Percentiles rank a stretch among this genome's conserved stretches.
Evolutionary conservation across 2,888 invertebrate species (phyloP).

Genomic region (Erannis defoliaria): DNA sequence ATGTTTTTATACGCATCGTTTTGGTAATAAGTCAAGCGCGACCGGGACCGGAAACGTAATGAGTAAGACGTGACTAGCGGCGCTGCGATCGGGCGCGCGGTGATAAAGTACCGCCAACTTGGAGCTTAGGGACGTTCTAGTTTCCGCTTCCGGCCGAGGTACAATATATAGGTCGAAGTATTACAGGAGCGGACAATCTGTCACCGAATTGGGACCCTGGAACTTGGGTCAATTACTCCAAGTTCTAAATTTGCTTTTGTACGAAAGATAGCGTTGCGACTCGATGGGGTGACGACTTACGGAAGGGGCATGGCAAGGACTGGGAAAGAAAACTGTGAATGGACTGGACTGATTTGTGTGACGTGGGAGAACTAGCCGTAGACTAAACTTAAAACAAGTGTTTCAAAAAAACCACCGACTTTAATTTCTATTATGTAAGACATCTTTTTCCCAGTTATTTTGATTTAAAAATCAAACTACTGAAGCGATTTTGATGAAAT

Average conservation of each 20-base stretch:
- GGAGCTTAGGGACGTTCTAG: slow-evolving; percentile 26
- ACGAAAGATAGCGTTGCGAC: background rate
- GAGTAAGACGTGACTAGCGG: slow-evolving; percentile 45
- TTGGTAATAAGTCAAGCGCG: slow-evolving; percentile 38
- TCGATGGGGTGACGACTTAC: background rate
- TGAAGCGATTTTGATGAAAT: too few relatives aligned
- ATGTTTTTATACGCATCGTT: background rate
- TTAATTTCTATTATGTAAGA: too few relatives aligned
- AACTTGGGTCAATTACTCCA: slow-evolving; percentile 15
- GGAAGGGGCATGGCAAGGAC: background rate
- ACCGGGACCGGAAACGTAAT: slow-evolving; percentile 42
- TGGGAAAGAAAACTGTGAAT: background rate
- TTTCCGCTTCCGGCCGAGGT: slow-evolving; percentile 21
- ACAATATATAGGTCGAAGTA: slow-evolving; percentile 20
- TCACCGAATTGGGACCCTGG: slow-evolving; percentile 8
- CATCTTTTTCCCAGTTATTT: too few relatives aligned
- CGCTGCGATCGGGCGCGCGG: slow-evolving; percentile 32
- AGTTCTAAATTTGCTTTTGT: slow-evolving; percentile 16
- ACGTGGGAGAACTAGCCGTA: too few relatives aligned
- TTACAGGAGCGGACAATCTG: slow-evolving; percentile 21
- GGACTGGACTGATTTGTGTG: too few relatives aligned
- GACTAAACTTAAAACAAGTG: too few relatives aligned
- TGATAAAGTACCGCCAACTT: slow-evolving; percentile 38
- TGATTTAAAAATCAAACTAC: too few relatives aligned
- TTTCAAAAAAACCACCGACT: too few relatives aligned